Evolutionary conservation across 2,797 vertebrate species (phyloP).

Genomic region (Peromyscus melanophrys): DNA sequence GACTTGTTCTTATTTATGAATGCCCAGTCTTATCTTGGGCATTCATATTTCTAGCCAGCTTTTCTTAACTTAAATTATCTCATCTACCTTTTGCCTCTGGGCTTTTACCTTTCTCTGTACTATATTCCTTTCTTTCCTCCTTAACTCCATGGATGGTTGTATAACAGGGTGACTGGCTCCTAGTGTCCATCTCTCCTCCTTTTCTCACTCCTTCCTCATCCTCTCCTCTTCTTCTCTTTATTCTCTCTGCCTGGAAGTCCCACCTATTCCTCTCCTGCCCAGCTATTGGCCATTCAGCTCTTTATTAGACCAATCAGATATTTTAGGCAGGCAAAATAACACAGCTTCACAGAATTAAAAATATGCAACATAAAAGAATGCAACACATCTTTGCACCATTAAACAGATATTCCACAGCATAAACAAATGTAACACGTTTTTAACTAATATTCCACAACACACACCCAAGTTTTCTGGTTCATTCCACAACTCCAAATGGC

Average conservation of each 20-base stretch:
- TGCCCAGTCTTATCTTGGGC: background rate
- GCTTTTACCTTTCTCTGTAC: background rate
- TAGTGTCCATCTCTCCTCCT: background rate
- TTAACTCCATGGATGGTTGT: background rate
- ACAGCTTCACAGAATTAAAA: background rate
- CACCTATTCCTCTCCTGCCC: background rate
- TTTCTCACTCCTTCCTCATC: background rate
- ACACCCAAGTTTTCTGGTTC: accelerated
- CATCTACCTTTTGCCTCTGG: background rate
- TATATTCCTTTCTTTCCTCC: background rate
- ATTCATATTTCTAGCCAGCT: background rate
- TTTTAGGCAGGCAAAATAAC: background rate
- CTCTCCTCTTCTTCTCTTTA: background rate
- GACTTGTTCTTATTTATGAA: background rate
- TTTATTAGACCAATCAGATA: background rate
- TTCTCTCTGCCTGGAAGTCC: background rate
- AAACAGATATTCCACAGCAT: background rate
- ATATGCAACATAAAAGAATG: background rate
- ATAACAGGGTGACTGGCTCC: background rate
- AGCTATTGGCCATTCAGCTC: background rate
- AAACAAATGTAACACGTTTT: background rate
- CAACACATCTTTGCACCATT: background rate
- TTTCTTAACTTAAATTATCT: background rate
- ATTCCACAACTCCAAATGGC: no score
- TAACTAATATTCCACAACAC: background rate